A percentile compares a stretch with the other conserved stretches of the same genome.
phyloP scores from a whole-genome alignment of 2,113 vertebrate genomes.

The Crotalus viridis region DNA sequence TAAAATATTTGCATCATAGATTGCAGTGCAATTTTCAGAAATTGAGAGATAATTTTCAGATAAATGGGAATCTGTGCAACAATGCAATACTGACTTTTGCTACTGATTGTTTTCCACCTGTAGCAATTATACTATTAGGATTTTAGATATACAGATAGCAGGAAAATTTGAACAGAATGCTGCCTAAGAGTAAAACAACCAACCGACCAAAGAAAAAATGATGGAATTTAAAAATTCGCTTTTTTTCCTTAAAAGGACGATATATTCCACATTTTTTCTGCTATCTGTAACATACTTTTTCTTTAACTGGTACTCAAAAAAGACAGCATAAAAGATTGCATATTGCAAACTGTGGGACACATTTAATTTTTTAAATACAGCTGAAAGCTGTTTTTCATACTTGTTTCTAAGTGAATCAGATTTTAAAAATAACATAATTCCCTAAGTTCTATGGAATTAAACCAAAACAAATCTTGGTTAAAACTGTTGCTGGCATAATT shows the following conservation, averaged over 20 bases:
- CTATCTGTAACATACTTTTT: neutral
- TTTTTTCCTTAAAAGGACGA: neutral
- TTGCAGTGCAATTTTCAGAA: constrained; percentile 49
- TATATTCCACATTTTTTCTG: neutral
- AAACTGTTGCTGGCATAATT: neutral
- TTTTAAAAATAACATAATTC: neutral
- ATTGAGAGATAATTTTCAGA: constrained; percentile 48
- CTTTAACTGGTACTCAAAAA: neutral
- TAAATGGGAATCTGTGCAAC: constrained; percentile 36
- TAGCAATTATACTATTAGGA: constrained; percentile 67
- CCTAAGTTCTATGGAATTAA: neutral
- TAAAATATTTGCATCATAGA: constrained; percentile 60
- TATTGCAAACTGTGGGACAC: neutral
- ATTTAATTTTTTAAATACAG: neutral
- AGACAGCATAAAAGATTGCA: neutral
- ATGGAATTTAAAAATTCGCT: constrained; percentile 22
- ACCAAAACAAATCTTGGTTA: neutral
- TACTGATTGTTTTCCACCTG: constrained; percentile 41
- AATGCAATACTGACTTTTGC: constrained; percentile 45
- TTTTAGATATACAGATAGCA: constrained; percentile 34
- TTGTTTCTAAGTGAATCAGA: neutral
- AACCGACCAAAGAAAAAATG: neutral
- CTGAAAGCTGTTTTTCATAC: neutral
- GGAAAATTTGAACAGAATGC: constrained; percentile 20
- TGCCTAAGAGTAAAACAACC: neutral